Base-by-base conservation (phyloP, 2,888 invertebrate species). In the Drosophila pseudotakahashii region DNA sequence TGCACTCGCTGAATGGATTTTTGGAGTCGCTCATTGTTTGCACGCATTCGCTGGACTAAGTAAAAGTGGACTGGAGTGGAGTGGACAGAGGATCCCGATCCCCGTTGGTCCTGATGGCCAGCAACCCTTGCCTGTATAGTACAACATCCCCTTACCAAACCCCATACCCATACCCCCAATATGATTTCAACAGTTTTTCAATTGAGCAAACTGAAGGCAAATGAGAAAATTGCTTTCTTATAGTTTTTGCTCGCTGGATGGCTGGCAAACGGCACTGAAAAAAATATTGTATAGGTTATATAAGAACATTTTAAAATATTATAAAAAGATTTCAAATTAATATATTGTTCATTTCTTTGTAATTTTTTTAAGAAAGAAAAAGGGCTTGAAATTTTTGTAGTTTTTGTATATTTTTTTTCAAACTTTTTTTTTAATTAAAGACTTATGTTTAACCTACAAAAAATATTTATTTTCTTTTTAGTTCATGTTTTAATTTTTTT, bases 221-320 rank as follows among this genome's bases (percentile, higher is more conserved):
- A 87, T 82, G 79, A 77, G 83, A 88, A 90, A 89, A 89, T 89
- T 89, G 78, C 82, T 88, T 89, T 81, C 82, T 78, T 81, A 77
- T 77, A 88, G 76, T 81, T 84, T 63, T 72, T 66, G 39, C 44
- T 14, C 39, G 61, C 45, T 39, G 59, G n/a, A 11, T 53, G 59
- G 14, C n/a, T 55, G 42, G 44, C 44, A 52, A 36, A 41, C 36
- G 51, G 7, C 48, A 48, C 48, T 7, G 11, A 34, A 13, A 34
- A 3, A 30, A 47, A 19, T 19, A 19, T 19, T 19, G 1, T 19
- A 19, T 1, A 19, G 19, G 19, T 19, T 19, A 19, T 19, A 19
- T 2, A 2, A 34, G 7, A 34, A 2, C 14, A 47, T 26, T 11
- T 9, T 34, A 3, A 11, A 11, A 34, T 34, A 3, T 34, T 10